Percentiles rank a stretch among this genome's conserved stretches.
Evolutionary conservation across 1,140 invertebrate genomes (phyloP).

Genomic region (Lysiphlebus fabarum): DNA sequence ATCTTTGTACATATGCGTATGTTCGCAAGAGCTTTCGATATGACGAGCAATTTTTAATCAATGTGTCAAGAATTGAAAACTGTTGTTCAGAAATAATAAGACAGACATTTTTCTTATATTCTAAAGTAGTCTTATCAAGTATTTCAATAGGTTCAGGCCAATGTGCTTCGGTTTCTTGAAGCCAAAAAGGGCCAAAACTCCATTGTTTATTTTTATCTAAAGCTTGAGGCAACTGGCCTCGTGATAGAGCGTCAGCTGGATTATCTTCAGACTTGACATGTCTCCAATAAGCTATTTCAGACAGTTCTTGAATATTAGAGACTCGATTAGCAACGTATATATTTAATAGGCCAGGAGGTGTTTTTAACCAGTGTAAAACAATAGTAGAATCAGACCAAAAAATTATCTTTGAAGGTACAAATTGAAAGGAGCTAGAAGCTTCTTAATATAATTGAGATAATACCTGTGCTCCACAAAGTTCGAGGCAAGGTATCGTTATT

Average conservation of each 20-base stretch:
- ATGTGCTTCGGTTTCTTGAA: neutral
- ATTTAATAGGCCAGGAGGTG: neutral
- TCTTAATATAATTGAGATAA: neutral
- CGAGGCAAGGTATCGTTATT: slow-evolving; percentile 2
- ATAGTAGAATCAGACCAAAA: slow-evolving; percentile 15
- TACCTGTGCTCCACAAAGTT: slow-evolving; percentile 6
- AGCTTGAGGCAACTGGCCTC: neutral
- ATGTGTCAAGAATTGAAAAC: neutral
- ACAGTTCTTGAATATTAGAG: slow-evolving; percentile 7
- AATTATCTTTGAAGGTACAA: neutral
- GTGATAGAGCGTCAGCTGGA: slow-evolving; percentile 14
- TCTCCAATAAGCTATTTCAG: neutral
- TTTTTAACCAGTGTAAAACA: slow-evolving; percentile 12
- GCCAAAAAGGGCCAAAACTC: slow-evolving; percentile 12
- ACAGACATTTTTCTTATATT: neutral
- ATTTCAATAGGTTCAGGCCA: neutral
- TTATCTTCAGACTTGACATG: slow-evolving; percentile 10
- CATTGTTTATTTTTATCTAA: neutral
- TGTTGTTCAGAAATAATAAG: neutral
- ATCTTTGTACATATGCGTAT: too few species aligned
- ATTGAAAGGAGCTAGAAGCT: neutral
- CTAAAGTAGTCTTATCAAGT: too few species aligned
- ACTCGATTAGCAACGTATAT: slow-evolving; percentile 10
- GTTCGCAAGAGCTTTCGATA: neutral
- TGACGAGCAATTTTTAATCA: neutral